Percentiles rank a stretch among this genome's conserved stretches.
These are phyloP conservation scores for Fistularia tabacaria DNA, from an alignment of 2,797 vertebrate species.

Conservation along the genomic window DNA sequence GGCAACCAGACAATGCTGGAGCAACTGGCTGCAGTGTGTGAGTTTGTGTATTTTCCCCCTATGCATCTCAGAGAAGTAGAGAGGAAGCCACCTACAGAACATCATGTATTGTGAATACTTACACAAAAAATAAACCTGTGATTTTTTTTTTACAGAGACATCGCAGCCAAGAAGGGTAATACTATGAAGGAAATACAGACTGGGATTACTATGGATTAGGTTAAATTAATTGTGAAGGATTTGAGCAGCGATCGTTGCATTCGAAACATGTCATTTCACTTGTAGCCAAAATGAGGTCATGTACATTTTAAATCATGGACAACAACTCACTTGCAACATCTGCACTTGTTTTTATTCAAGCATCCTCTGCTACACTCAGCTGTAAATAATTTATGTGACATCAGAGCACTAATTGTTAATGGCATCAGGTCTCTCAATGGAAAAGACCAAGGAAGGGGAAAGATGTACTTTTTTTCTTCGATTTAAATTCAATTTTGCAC, in stretches of 20 bases:
- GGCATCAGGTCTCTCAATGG: slow-evolving; percentile 5
- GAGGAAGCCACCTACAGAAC: slow-evolving; percentile 11
- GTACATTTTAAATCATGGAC: slow-evolving; percentile 1
- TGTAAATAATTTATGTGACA: slow-evolving; percentile 20
- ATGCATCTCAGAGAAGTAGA: slow-evolving; percentile 50
- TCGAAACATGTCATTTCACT: slow-evolving; percentile 63
- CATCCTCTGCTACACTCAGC: slow-evolving; percentile 3
- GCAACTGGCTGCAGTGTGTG: slow-evolving; percentile 69
- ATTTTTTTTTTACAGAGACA: slow-evolving; percentile 2
- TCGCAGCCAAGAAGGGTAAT: slow-evolving; percentile 5
- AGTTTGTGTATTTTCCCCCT: slow-evolving; percentile 39
- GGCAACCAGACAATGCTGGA: slow-evolving; percentile 78
- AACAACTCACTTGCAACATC: slow-evolving; percentile 18
- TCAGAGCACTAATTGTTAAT: slow-evolving; percentile 13
- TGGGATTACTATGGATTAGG: slow-evolving; percentile 67
- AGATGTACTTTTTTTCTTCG: neutral
- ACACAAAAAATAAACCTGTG: too few relatives aligned
- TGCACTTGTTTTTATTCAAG: slow-evolving; percentile 46
- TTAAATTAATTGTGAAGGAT: slow-evolving; percentile 64
- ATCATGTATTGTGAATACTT: neutral
- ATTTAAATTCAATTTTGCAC: slow-evolving; percentile 3
- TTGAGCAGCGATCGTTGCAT: slow-evolving; percentile 59
- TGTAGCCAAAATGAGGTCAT: slow-evolving; percentile 60
- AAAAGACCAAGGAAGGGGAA: neutral
- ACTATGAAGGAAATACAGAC: slow-evolving; percentile 25